These are phyloP conservation scores for Chrysolina haemoptera DNA, from an alignment of 2,888 invertebrate genomes.

Conservation along the genomic window DNA sequence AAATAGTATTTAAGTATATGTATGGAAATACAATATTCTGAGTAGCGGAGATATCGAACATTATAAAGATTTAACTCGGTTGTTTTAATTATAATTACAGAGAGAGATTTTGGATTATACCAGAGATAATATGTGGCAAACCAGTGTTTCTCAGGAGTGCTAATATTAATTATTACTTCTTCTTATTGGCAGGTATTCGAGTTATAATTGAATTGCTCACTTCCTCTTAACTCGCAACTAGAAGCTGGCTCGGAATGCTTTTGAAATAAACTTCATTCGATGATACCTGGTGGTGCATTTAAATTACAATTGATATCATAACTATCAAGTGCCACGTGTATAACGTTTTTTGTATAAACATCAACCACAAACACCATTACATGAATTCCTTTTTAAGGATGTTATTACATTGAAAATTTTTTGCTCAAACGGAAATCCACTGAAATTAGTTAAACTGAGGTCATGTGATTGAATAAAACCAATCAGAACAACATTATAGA, in stretches of 20 bases:
- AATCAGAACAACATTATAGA: no score
- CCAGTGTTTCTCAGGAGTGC: slow-evolving; percentile 43
- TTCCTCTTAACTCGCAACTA: slow-evolving; percentile 46
- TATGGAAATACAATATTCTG: slow-evolving; percentile 29
- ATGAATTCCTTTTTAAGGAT: no score
- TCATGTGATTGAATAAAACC: no score
- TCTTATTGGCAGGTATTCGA: slow-evolving; percentile 44
- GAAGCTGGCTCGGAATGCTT: not conserved
- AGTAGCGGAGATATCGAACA: slow-evolving; percentile 26
- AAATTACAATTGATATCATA: slow-evolving; percentile 23
- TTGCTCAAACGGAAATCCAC: no score
- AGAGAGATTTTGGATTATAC: slow-evolving; percentile 30
- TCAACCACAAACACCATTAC: no score
- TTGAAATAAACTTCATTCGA: not conserved
- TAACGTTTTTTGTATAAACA: no score
- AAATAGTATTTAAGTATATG: slow-evolving; percentile 22
- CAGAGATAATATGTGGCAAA: slow-evolving; percentile 37
- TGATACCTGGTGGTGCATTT: not conserved
- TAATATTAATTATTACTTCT: slow-evolving; percentile 44
- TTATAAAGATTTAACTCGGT: slow-evolving; percentile 24
- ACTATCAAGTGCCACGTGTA: not conserved
- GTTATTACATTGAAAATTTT: no score
- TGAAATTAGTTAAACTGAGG: no score
- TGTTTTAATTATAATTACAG: slow-evolving; percentile 37
- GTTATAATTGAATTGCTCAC: slow-evolving; percentile 55